Evolutionary conservation across 2,113 vertebrate species (phyloP), one percentile per base, ranked within the genome.

Genomic region (Tonatia bakeri): DNA sequence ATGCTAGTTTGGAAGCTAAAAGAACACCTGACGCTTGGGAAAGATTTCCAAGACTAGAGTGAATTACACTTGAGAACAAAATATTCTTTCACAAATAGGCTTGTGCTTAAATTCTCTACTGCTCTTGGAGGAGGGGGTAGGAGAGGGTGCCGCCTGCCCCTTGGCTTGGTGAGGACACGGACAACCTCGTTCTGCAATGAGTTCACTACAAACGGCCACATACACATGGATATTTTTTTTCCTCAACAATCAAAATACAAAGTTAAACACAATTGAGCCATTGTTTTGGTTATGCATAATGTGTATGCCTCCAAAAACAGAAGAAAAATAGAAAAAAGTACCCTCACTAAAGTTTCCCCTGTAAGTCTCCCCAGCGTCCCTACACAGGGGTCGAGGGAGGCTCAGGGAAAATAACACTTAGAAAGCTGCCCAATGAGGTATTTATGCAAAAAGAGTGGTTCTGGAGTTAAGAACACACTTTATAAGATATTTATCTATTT

Each of bases 361-460:
- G 86, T 12, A 77, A 82, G 80, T 96, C 97, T 97, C 97, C 96
- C 96, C 97, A 87, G 95, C 95, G 96, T 67, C 85, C 87, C 97
- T 45, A 87, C 0, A 50, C 75, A 97, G 97, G 79, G 92, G 75
- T 92, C 79, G 69, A 75, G 97, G 96, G 97, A 98, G 90, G 95
- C 95, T 96, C 97, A 91, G 95, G 95, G 97, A 97, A 98, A 97
- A 96, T 96, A 97, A 95, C 94, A 97, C 95, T 93, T 95, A 98
- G 94, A 98, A 97, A 98, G 97, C 89, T 98, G 97, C 96, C 98
- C 97, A 96, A 98, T 98, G 98, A 98, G 98, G 94, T 98, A 98
- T 96, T 98, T 98, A 98, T 96, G 98, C 96, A 98, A 97, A 94
- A 98, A 96, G 95, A 98, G 97, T 98, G 96, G 98, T 98, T 97